Evolutionary conservation across 2,888 invertebrate genomes (phyloP), one percentile per base, ranked within the genome.

Genomic region (Sesia bembeciformis): DNA sequence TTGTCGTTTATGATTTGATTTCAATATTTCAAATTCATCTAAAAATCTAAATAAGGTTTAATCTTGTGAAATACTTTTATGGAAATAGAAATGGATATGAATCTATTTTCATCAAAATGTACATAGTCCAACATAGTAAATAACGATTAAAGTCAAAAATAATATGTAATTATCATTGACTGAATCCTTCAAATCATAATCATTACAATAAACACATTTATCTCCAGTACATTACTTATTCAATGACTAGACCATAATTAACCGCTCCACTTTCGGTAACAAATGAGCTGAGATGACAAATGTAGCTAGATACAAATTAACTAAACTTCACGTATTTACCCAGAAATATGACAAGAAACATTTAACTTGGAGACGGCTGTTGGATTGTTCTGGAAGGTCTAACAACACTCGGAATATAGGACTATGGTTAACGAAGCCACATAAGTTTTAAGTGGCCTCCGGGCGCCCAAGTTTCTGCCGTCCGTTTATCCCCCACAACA

Each of bases 391-490:
- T 65, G 63, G 67, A 62, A 64, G 74, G 70, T 70, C 72, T 73
- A 76, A 74, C 78, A 74, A 70, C 72, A 70, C 70, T 70, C 67
- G 63, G 69, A 72, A 78, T 76, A 76, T 77, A 75, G 60, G 73
- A 70, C 78, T 76, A 78, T 78, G 81, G 79, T 76, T 81, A 83
- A 81, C 82, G 77, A 83, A 87, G 84, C 82, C 84, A 85, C 81
- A 79, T 78, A 87, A 87, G 84, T 86, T 87, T 84, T 81, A 87
- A 87, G 84, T 86, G 84, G 85, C 82, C 86, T 75, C 84, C 59
- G 72, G 78, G 81, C 62, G 61, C 64, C 65, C 65, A 80, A 86
- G 83, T 84, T 85, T 63, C 66, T 65, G 65, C 68, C 73, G 74
- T 77, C 81, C 84, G 80, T 83, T 85, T 84, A 82, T 81, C 79